Evolutionary conservation across 2,888 invertebrate species (phyloP), one percentile per base, ranked within the genome.

Genomic region (Protophormia terraenovae): DNA sequence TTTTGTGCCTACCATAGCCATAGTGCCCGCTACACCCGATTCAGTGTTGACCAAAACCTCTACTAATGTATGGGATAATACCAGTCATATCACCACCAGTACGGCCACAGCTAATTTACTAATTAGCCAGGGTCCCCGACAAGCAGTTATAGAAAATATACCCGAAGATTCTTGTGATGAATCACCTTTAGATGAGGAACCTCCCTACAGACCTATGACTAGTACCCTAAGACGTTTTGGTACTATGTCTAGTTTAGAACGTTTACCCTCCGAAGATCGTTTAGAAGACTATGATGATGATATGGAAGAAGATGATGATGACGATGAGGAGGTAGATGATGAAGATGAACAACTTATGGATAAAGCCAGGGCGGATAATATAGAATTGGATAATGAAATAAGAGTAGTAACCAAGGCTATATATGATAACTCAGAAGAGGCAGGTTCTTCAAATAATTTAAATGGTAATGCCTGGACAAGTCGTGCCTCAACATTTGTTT

Each of bases 401-500:
- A 82, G 87, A 29, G 87, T 89, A 16, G 88, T 90, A 0, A 89
- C 90, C 1, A 87, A 88, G 60, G 89, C 88, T 67, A 80, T 89
- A 1, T 90, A 89, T 38, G 73, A 64, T 12, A 67, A 64, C 10
- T 41, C 45, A 0, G 66, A 81, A 1, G 53, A 72, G 16, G 64
- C 83, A 0, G 58, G 78, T 5, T 88, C 89, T 6, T 90, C 89
- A 0, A 80, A 89, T 50, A 87, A 88, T 35, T 5, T 73, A 2
- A 72, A 81, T 32, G 76, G 78, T 78, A 90, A 88, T 0, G 91
- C 91, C 0, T 97, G 97, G 97, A 96, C 97, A 0, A 95, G 96
- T 7, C 94, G 96, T 83, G 97, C 97, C 6, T 96, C 97, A 1
- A 95, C 95, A 41, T 97, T 95, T 90, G 96, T 97, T 5, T 96